A percentile compares a stretch with the other conserved stretches of the same genome.
phyloP scores from a whole-genome alignment of 53 echinoderm and acorn worm species.

The Pentamera pediparva region DNA sequence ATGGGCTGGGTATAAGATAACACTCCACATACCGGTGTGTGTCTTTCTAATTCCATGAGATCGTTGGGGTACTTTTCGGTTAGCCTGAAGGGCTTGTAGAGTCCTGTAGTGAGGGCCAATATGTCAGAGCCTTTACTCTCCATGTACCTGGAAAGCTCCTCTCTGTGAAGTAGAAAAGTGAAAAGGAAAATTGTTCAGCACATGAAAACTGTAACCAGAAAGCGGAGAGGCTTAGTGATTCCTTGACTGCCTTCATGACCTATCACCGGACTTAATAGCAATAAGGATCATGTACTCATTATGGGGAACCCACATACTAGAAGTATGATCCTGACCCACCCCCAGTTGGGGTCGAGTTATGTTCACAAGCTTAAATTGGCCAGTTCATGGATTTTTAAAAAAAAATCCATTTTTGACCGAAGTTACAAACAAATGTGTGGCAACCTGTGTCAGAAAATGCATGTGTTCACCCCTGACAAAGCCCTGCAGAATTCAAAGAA shows the following conservation, averaged over 20 bases:
- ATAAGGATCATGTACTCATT: neutral
- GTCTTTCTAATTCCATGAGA: slow-evolving; percentile 88
- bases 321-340: too few relatives aligned
- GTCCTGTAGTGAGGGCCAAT: slow-evolving; percentile 73
- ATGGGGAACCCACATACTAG: too few relatives aligned
- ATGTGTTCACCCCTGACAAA: too few relatives aligned
- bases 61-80: slow-evolving; percentile 76
- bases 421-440: too few relatives aligned
- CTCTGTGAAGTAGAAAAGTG: slow-evolving; percentile 43
- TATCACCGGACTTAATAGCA: too few relatives aligned
- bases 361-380: too few relatives aligned
- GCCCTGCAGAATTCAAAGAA: too few relatives aligned
- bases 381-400: too few relatives aligned
- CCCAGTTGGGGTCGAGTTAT: too few relatives aligned
- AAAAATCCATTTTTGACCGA: too few relatives aligned
- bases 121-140: slow-evolving; percentile 79
- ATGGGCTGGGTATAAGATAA: neutral
- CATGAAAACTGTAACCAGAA: neutral
- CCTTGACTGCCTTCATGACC: too few relatives aligned
- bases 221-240: neutral
- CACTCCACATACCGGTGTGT: slow-evolving; percentile 61
- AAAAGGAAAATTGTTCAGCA: neutral
- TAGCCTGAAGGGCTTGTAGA: slow-evolving; percentile 87
- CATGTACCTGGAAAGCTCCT: slow-evolving; percentile 88
- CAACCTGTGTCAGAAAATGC: too few relatives aligned